These are phyloP conservation scores for Dendroctonus ponderosae DNA, from an alignment of 1,140 invertebrate species.

Conservation along the genomic window DNA sequence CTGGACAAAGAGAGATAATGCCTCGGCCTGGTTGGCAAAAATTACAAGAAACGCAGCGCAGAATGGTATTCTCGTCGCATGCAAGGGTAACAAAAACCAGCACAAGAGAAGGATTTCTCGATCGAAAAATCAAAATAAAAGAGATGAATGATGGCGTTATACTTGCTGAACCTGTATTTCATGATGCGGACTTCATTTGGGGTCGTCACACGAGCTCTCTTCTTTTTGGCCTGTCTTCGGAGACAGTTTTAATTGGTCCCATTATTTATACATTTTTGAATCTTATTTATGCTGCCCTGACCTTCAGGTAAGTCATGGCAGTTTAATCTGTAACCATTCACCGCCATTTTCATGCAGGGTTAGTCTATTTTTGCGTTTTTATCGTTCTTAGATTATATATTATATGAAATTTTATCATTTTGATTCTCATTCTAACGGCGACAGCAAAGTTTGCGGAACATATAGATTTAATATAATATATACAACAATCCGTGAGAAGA, in stretches of 20 bases:
- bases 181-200: constrained; percentile 40
- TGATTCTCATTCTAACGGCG: too few relatives aligned
- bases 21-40: constrained; percentile 39
- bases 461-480: too few relatives aligned
- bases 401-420: too few relatives aligned
- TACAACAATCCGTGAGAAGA: too few relatives aligned
- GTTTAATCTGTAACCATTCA: too few relatives aligned
- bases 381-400: too few relatives aligned
- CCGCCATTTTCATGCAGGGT: too few relatives aligned
- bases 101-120: constrained; percentile 32
- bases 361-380: too few relatives aligned
- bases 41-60: constrained; percentile 42
- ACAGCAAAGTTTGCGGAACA: too few relatives aligned
- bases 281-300: constrained; percentile 12
- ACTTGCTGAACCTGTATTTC: constrained; percentile 40
- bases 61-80: constrained; percentile 47
- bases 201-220: constrained; percentile 35
- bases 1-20: constrained; percentile 19
- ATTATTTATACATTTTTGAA: constrained; percentile 24
- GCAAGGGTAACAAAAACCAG: constrained; percentile 43
- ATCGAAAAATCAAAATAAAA: constrained; percentile 51
- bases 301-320: constrained; percentile 6
- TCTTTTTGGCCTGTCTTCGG: constrained; percentile 23
- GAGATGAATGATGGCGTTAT: constrained; percentile 50
- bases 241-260: constrained; percentile 26